Evolutionary conservation across 2,797 vertebrate species (phyloP).

Genomic region (Rhinogobio ventralis): DNA sequence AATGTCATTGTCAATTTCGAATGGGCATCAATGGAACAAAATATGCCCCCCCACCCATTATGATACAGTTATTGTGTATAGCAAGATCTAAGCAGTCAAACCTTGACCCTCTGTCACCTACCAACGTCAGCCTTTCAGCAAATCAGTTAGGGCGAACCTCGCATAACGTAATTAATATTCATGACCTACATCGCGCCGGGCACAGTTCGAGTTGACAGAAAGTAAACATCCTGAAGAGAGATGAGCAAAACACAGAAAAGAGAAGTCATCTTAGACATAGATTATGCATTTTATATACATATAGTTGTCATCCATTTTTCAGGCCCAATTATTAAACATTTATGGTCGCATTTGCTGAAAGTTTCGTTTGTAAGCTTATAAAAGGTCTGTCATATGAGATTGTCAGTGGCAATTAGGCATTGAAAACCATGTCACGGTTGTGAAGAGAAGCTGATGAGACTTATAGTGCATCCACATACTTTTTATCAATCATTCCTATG

Average conservation of each 20-base stretch:
- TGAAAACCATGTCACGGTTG: neutral
- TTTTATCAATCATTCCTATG: neutral
- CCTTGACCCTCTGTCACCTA: neutral
- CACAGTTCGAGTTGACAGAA: slow-evolving; percentile 36
- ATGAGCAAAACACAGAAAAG: neutral
- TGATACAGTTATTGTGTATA: neutral
- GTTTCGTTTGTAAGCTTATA: neutral
- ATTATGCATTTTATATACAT: slow-evolving; percentile 5
- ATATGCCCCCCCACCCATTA: neutral
- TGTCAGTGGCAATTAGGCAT: neutral
- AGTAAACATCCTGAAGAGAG: slow-evolving; percentile 32
- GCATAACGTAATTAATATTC: slow-evolving; percentile 15
- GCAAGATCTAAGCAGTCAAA: neutral
- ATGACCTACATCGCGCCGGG: neutral
- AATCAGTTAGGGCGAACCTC: slow-evolving; percentile 10
- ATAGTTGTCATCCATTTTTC: neutral
- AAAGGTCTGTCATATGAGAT: neutral
- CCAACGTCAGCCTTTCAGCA: neutral
- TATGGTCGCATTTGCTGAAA: neutral
- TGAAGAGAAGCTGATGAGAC: slow-evolving; percentile 8
- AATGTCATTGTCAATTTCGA: neutral
- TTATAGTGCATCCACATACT: neutral
- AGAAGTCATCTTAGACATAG: slow-evolving; percentile 17
- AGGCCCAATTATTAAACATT: neutral
- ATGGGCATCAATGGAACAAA: neutral